Evolutionary conservation across 1,140 invertebrate species (phyloP).

Genomic region (Drosophila athabasca): DNA sequence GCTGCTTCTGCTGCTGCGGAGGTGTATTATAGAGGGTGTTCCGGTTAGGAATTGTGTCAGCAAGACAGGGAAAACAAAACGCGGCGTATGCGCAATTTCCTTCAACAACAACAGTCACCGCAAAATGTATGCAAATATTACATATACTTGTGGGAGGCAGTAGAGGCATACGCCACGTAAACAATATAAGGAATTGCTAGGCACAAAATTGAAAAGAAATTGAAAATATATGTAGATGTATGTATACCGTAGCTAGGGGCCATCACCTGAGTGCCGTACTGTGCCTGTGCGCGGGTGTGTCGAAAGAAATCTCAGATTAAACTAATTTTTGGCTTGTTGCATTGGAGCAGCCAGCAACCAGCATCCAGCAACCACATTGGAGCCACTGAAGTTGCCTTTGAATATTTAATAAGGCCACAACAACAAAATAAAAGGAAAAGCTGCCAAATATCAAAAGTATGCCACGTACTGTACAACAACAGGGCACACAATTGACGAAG

Average conservation of each 20-base stretch:
- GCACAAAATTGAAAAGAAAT: slow-evolving; percentile 75
- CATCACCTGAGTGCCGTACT: slow-evolving; percentile 46
- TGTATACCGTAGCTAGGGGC: slow-evolving; percentile 65
- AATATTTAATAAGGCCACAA: slow-evolving; percentile 70
- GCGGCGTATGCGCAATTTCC: slow-evolving; percentile 77
- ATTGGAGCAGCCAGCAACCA: slow-evolving; percentile 26
- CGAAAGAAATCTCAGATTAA: slow-evolving; percentile 70
- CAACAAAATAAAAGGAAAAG: slow-evolving; percentile 1
- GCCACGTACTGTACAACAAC: background rate
- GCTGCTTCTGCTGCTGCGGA: slow-evolving; percentile 6
- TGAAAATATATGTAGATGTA: slow-evolving; percentile 50
- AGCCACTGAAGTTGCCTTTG: slow-evolving; percentile 59
- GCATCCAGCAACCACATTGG: background rate
- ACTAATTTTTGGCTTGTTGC: slow-evolving; percentile 74
- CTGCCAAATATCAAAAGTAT: slow-evolving; percentile 20
- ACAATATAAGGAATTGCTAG: slow-evolving; percentile 66
- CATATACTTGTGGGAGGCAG: slow-evolving; percentile 12
- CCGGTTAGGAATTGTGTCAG: slow-evolving; percentile 59
- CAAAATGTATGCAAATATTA: slow-evolving; percentile 77
- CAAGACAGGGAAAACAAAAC: slow-evolving; percentile 69
- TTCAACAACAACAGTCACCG: slow-evolving; percentile 45
- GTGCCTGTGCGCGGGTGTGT: slow-evolving; percentile 16
- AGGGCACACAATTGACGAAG: slow-evolving; percentile 16
- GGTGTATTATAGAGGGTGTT: background rate
- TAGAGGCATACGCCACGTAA: slow-evolving; percentile 71